Conservation (phyloP, 2,113 vertebrate species). For the Chionomys nivalis region DNA sequence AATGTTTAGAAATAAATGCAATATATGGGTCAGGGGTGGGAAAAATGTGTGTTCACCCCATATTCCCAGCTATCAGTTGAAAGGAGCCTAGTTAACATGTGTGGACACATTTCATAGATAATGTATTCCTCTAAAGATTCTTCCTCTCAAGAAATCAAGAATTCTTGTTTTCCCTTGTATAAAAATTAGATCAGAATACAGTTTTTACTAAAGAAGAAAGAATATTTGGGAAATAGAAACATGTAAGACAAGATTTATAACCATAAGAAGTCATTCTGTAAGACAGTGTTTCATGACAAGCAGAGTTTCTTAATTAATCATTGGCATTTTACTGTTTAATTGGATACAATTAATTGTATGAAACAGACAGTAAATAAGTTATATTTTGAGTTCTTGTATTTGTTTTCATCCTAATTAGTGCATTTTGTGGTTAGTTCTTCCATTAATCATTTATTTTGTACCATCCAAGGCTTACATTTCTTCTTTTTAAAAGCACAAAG, state of each 20-base stretch:
- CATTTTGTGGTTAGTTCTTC: conserved; percentile 39
- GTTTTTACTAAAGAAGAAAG: conserved; percentile 14
- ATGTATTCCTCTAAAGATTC: not conserved
- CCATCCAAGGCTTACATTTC: not conserved
- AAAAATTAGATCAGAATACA: not conserved
- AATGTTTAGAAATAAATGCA: not conserved
- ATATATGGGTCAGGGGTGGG: not conserved
- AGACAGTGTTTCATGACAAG: not conserved
- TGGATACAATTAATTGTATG: conserved; percentile 19
- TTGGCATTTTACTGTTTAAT: conserved; percentile 33
- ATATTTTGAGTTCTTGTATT: conserved; percentile 21
- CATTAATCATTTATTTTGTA: conserved; percentile 53
- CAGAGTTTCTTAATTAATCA: conserved; percentile 45
- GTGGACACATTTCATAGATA: not conserved
- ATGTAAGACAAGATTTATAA: conserved; percentile 31
- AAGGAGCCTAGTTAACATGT: not conserved
- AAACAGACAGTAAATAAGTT: conserved; percentile 44
- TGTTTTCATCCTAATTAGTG: conserved; percentile 50
- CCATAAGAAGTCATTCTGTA: not conserved
- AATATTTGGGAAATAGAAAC: not conserved
- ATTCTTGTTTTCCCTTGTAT: conserved; percentile 3
- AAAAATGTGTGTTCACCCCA: not conserved
- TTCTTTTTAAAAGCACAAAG: conserved; percentile 18
- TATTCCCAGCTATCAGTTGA: not conserved
- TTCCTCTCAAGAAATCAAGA: not conserved